Conservation (phyloP, 2,797 vertebrate genomes). For the Anguilla pacifica region DNA sequence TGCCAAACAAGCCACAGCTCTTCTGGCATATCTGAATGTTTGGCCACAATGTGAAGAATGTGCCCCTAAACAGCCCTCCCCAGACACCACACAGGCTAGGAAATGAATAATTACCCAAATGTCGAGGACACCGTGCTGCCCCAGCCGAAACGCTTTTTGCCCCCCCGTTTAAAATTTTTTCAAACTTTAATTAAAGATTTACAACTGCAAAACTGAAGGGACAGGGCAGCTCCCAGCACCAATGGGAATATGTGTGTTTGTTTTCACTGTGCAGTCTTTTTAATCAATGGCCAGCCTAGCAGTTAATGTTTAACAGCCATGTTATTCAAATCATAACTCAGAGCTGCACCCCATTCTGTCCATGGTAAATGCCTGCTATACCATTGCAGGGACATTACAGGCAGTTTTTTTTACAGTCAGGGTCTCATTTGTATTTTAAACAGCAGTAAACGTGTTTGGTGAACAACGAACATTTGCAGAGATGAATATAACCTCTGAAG, state of each 20-base stretch:
- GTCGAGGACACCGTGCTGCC: background rate
- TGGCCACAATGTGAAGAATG: conserved; percentile 12
- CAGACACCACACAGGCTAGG: background rate
- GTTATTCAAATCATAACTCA: conserved; percentile 4
- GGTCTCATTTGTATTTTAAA: background rate
- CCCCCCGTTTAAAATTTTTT: background rate
- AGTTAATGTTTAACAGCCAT: conserved; percentile 27
- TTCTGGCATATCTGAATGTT: background rate
- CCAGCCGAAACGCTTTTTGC: background rate
- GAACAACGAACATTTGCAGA: background rate
- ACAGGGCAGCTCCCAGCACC: background rate
- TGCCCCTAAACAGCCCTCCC: background rate
- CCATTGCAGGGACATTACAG: background rate
- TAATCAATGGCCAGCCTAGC: background rate
- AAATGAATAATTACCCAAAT: background rate
- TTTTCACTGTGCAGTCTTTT: background rate
- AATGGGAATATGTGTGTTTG: background rate
- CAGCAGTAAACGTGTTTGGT: background rate
- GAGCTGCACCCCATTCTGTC: background rate
- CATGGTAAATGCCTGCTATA: background rate
- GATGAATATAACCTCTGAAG: background rate
- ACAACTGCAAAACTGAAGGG: background rate
- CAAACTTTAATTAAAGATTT: background rate
- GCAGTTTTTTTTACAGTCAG: background rate
- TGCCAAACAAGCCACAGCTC: background rate